phyloP scores from a whole-genome alignment of 1,140 invertebrate genomes.

The Oncopeltus fasciatus region DNA sequence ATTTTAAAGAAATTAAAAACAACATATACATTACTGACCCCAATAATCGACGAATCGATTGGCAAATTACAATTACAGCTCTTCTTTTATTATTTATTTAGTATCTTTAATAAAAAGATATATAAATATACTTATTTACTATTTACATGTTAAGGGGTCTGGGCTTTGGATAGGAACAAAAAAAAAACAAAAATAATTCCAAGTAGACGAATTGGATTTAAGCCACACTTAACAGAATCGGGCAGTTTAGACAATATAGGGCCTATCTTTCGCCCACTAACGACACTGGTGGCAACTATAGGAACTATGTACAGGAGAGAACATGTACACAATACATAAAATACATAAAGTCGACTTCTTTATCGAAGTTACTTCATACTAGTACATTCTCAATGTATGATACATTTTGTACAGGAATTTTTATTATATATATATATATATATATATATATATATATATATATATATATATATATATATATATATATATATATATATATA shows the following conservation, averaged over 20 bases:
- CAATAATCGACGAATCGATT: background rate
- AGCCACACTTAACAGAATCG: too few species aligned
- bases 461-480: background rate
- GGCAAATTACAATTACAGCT: too few species aligned
- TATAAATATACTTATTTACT: too few species aligned
- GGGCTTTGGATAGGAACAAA: conserved; percentile 1
- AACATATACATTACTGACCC: conserved; percentile 4
- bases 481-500: background rate
- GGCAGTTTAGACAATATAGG: too few species aligned
- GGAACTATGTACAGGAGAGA: conserved; percentile 6
- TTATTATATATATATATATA: background rate
- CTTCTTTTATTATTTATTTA: too few species aligned
- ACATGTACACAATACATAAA: background rate
- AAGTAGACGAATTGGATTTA: too few species aligned
- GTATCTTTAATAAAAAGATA: too few species aligned
- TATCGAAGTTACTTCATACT: background rate
- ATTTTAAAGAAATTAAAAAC: background rate
- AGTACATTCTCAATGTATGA: background rate
- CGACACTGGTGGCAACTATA: background rate
- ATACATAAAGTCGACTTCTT: background rate
- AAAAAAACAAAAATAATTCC: background rate
- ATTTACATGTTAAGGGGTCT: too few species aligned
- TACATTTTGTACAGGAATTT: conserved; percentile 6
- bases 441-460: background rate
- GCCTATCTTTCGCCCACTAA: too few species aligned